Percentiles rank a stretch among this genome's conserved stretches.
These are phyloP conservation scores for Beroe forskalii DNA, from an alignment of 37 sponge, comb jelly and placozoan genomes.

Conservation along the genomic window DNA sequence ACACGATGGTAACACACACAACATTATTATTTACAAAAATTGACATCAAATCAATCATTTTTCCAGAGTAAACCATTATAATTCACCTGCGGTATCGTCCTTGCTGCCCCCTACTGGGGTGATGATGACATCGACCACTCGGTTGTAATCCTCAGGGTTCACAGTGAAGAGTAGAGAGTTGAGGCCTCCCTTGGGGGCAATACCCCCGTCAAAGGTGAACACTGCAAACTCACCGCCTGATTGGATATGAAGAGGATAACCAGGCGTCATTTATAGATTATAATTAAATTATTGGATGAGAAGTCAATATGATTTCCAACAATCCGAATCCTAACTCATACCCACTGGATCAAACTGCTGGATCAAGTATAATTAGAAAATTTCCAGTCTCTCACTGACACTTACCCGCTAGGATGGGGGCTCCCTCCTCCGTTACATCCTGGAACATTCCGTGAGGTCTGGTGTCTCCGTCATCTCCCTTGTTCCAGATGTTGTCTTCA, in stretches of 20 bases:
- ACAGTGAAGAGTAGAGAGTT: slow-evolving; percentile 40
- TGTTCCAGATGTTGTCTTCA: slow-evolving; percentile 12
- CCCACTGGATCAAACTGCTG: too few species aligned
- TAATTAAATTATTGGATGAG: too few species aligned
- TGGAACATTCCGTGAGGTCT: background rate
- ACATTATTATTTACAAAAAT: too few species aligned
- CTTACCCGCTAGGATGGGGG: slow-evolving; percentile 19
- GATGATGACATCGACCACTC: slow-evolving; percentile 34
- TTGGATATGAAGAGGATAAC: too few species aligned
- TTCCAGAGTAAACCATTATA: too few species aligned
- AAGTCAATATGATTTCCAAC: too few species aligned
- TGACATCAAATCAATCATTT: too few species aligned
- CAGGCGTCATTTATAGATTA: too few species aligned
- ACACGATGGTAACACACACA: too few species aligned
- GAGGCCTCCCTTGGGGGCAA: slow-evolving; percentile 4
- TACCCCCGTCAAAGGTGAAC: slow-evolving; percentile 33
- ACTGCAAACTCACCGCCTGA: background rate
- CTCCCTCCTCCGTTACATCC: background rate
- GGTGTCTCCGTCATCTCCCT: slow-evolving; percentile 15
- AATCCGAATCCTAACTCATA: too few species aligned
- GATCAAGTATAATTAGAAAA: too few species aligned
- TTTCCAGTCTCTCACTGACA: too few species aligned
- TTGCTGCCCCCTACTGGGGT: slow-evolving; percentile 13
- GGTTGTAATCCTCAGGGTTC: slow-evolving; percentile 35
- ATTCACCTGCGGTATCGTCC: background rate